Conservation (phyloP, 1,140 invertebrate species). For the Uloborus diversus region DNA sequence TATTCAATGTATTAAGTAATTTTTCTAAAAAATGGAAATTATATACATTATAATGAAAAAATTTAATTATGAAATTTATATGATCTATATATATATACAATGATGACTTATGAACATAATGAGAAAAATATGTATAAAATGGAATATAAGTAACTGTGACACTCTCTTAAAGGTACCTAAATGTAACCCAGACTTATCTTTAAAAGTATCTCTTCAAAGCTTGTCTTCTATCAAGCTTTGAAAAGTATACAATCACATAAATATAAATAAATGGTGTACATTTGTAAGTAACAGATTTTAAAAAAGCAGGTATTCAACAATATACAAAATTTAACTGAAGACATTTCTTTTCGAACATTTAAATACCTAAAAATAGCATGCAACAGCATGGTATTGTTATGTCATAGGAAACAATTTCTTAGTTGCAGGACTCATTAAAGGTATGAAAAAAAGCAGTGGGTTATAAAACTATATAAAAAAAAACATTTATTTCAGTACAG, state of each 20-base stretch:
- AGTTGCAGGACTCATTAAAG: too few species aligned
- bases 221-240: too few species aligned
- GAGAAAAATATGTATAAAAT: conserved; percentile 55
- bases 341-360: too few species aligned
- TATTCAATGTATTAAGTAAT: conserved; percentile 32
- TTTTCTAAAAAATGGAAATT: conserved; percentile 48
- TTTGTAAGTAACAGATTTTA: too few species aligned
- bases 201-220: not conserved
- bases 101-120: conserved; percentile 54
- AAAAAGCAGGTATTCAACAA: conserved; percentile 10
- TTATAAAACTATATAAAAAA: too few species aligned
- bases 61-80: conserved; percentile 50
- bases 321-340: not conserved
- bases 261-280: too few species aligned
- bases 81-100: conserved; percentile 56
- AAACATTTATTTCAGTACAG: too few species aligned
- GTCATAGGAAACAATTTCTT: too few species aligned
- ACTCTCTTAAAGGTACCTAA: conserved; percentile 34
- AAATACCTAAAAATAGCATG: too few species aligned
- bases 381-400: too few species aligned
- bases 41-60: conserved; percentile 54
- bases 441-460: too few species aligned
- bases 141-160: conserved; percentile 46
- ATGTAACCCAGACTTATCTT: not conserved
- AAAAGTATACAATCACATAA: too few species aligned